Evolutionary conservation across 2,797 vertebrate genomes (phyloP).

Genomic region (Sebastes matsubarae): DNA sequence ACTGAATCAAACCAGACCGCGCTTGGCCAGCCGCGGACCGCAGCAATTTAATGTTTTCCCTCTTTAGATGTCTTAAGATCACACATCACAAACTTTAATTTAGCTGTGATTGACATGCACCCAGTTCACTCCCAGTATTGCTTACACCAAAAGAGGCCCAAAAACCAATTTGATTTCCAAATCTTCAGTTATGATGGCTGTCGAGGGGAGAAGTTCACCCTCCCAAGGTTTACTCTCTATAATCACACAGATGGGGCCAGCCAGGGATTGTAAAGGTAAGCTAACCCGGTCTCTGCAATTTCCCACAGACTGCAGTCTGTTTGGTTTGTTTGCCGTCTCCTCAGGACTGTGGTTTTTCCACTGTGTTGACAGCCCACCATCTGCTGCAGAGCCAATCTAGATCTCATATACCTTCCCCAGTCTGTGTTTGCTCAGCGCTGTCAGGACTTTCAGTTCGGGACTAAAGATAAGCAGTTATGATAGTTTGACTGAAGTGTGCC

Average conservation of each 20-base stretch:
- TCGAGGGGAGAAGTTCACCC: conserved; percentile 35
- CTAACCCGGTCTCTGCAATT: conserved; percentile 56
- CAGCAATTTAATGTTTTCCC: not conserved
- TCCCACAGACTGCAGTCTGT: conserved; percentile 62
- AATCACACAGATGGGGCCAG: conserved; percentile 59
- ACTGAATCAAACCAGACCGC: not conserved
- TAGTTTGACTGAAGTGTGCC: conserved; percentile 27
- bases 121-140: not conserved
- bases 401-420: conserved; percentile 56
- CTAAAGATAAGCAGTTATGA: conserved; percentile 41
- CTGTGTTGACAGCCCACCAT: conserved; percentile 74
- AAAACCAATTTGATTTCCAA: conserved; percentile 46
- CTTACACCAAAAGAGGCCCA: conserved; percentile 1
- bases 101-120: conserved; percentile 18
- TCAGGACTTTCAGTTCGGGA: conserved; percentile 52
- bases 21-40: not conserved
- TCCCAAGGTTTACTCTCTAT: conserved; percentile 40
- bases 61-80: not conserved
- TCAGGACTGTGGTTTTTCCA: conserved; percentile 42
- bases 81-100: conserved; percentile 3
- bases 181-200: conserved; percentile 41
- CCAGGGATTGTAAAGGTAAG: conserved; percentile 57
- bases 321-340: conserved; percentile 61
- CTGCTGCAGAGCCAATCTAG: conserved; percentile 70
- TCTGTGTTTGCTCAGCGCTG: conserved; percentile 66